Base-by-base conservation (phyloP, 2,113 vertebrate genomes). In the Toxotes jaculatrix region DNA sequence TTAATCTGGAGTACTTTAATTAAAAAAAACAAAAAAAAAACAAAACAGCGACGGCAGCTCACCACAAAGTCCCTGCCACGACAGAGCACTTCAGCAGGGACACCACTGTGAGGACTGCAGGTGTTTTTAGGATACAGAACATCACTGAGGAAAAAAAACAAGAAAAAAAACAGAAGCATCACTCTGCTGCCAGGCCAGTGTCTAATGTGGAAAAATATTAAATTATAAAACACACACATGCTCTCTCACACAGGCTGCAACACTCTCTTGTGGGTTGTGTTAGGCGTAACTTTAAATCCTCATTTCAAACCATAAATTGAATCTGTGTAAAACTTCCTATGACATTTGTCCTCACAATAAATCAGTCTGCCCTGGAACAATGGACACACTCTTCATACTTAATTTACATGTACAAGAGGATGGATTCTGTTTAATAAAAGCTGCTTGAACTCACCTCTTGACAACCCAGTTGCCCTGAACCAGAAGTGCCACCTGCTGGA, bases 381-480 rank as follows among this genome's bases (percentile, higher is more conserved):
- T 5, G 4, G n/a, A 23, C 27, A 13, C 51, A 55, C 3, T 23
- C n/a, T 53, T 53, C 10, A 55, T 1, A 55, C 11, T 27, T 23
- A 55, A 21, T n/a, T 10, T 23, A 3, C 23, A 53, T 4, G 2
- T 11, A 27, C 19, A 12, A 32, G 2, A 7, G 51, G 7, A n/a
- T n/a, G 40, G 31, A 68, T 21, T 49, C 14, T 21, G 43, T 47
- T 31, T 45, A 3, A 47, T 17, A 17, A 8, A 27, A 51, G 31
- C 49, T 10, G 45, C 49, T 4, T 21, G 19, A 4, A 17, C 93
- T 73, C 90, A 98, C 98, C 98, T 99, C 91, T 99, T 99, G 6
- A 99, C 97, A 6, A 99, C 98, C 98, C 98, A 99, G 95, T 98
- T 99, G 31, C 98, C 98, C 91, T 99, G 98, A 72, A 99, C 97